These are phyloP conservation scores for Mythimna albipuncta DNA, from an alignment of 2,888 invertebrate genomes.

Conservation along the genomic window DNA sequence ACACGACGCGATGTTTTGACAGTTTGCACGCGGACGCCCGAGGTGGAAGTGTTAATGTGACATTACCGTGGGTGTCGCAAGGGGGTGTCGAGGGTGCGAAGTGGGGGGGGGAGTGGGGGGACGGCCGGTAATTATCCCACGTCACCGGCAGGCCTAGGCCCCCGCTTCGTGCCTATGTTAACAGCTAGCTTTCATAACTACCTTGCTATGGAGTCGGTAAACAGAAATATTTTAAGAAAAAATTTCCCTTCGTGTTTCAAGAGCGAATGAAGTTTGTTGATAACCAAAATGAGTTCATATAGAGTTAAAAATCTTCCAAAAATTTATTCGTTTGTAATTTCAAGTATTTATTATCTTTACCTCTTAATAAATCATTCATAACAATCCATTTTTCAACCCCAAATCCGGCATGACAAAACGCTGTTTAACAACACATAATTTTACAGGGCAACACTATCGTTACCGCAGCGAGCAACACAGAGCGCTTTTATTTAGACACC, in stretches of 20 bases:
- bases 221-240: constrained; percentile 42
- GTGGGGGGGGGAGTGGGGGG: constrained; percentile 62
- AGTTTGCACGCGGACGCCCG: constrained; percentile 78
- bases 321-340: not conserved
- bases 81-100: constrained; percentile 52
- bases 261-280: not conserved
- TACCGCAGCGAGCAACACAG: constrained; percentile 79
- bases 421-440: constrained; percentile 70
- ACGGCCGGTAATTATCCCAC: constrained; percentile 88
- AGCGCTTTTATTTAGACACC: constrained; percentile 89
- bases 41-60: constrained; percentile 89
- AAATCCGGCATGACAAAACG: constrained; percentile 38
- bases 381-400: constrained; percentile 5
- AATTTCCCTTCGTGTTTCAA: not conserved
- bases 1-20: constrained; percentile 86
- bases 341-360: no score
- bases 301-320: not conserved
- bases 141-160: constrained; percentile 88
- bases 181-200: constrained; percentile 75
- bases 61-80: constrained; percentile 78
- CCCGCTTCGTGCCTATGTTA: constrained; percentile 81
- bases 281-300: not conserved
- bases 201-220: constrained; percentile 56
- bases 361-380: not conserved
- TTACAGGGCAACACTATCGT: constrained; percentile 78